These are phyloP conservation scores for Schizotus pectinicornis DNA, from an alignment of 2,888 invertebrate species.

Conservation along the genomic window DNA sequence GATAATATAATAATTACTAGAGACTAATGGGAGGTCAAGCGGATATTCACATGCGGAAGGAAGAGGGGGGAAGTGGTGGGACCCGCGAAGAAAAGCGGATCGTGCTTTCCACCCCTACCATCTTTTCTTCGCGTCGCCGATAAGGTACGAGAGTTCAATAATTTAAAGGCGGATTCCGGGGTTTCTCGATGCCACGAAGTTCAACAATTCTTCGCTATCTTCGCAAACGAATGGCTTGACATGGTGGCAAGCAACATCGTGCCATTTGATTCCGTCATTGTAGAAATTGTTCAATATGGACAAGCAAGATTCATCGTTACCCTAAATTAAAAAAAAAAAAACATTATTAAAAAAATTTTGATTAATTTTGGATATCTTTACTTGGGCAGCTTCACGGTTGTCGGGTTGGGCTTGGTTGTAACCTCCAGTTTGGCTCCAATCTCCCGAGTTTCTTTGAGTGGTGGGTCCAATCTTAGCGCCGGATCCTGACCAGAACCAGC, in stretches of 20 bases:
- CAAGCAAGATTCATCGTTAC: conserved; percentile 84
- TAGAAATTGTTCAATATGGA: conserved; percentile 89
- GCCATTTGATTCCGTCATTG: conserved; percentile 90
- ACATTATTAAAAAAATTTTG: conserved; percentile 4
- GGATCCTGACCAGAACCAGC: conserved; percentile 95
- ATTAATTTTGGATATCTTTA: conserved; percentile 48
- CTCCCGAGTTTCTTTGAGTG: conserved; percentile 85
- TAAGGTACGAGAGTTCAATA: too few species aligned
- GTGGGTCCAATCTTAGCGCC: conserved; percentile 91
- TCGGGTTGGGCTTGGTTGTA: conserved; percentile 88
- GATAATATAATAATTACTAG: conserved; percentile 40
- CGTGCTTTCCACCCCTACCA: too few species aligned
- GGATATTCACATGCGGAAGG: conserved; percentile 43
- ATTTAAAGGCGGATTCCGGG: conserved; percentile 62
- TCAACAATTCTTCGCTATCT: conserved; percentile 84
- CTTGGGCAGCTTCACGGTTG: conserved; percentile 89
- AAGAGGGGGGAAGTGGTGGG: not conserved
- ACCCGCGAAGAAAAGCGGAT: too few species aligned
- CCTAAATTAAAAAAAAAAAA: conserved; percentile 79
- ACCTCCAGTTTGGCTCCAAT: conserved; percentile 89
- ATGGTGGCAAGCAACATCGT: conserved; percentile 90
- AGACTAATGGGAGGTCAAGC: conserved; percentile 38
- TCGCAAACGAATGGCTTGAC: conserved; percentile 89
- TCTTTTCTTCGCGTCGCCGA: too few species aligned
- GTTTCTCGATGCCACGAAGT: conserved; percentile 65